A percentile compares a stretch with the other conserved stretches of the same genome.
Evolutionary conservation across 2,797 vertebrate genomes (phyloP).

Genomic region (Morelia viridis): DNA sequence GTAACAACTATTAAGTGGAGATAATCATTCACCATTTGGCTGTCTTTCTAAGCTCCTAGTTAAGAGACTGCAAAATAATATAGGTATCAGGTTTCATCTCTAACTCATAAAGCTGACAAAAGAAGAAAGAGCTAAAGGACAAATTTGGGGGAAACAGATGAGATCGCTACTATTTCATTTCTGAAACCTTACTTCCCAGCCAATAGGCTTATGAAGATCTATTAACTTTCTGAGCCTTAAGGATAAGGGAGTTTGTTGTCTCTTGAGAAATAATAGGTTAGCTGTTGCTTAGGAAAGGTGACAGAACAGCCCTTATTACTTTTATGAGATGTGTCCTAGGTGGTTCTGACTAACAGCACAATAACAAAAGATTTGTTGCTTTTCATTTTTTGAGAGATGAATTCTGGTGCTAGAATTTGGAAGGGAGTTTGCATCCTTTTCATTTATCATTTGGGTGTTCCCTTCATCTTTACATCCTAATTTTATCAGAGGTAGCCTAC

Average conservation of each 20-base stretch:
- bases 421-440: background rate
- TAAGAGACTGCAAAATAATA: slow-evolving; percentile 28
- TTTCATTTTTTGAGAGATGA: background rate
- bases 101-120: slow-evolving; percentile 23
- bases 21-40: slow-evolving; percentile 12
- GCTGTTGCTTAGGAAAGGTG: slow-evolving; percentile 8
- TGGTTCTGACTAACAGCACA: background rate
- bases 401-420: background rate
- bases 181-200: slow-evolving; percentile 52
- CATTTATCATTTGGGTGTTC: background rate
- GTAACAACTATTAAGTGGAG: background rate
- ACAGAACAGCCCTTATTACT: background rate
- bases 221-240: slow-evolving; percentile 34
- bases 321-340: background rate
- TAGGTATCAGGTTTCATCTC: slow-evolving; percentile 43
- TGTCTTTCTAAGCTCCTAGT: slow-evolving; percentile 30
- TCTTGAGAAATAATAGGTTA: slow-evolving; percentile 24
- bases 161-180: slow-evolving; percentile 41
- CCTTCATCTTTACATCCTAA: background rate
- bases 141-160: slow-evolving; percentile 52
- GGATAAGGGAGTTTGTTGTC: slow-evolving; percentile 37
- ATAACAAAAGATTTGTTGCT: background rate
- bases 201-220: slow-evolving; percentile 33
- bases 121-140: slow-evolving; percentile 46
- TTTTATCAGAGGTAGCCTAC: background rate